A percentile compares a stretch with the other conserved stretches of the same genome.
These are phyloP conservation scores for Himalopsyche phryganea DNA, from an alignment of 1,140 invertebrate species.

Conservation along the genomic window DNA sequence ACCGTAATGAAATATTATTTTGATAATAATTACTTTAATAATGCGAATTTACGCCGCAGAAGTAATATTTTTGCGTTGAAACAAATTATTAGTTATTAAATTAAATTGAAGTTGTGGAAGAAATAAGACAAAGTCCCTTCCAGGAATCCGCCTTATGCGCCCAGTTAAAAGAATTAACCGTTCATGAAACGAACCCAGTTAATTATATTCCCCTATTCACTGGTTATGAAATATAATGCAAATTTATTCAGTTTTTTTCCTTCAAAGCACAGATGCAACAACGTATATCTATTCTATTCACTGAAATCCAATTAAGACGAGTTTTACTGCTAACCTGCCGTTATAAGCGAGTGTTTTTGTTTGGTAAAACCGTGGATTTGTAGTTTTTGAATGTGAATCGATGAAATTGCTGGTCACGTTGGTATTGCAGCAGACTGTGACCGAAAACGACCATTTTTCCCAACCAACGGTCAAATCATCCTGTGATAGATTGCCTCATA, in stretches of 20 bases:
- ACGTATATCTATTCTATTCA: conserved; percentile 22
- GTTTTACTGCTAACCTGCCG: conserved; percentile 16
- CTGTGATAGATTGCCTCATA: not conserved
- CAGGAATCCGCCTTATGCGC: conserved; percentile 12
- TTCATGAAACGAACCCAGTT: conserved; percentile 32
- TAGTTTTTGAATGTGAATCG: conserved; percentile 5
- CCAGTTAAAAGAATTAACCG: conserved; percentile 33
- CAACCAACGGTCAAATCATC: not conserved
- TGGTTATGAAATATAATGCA: conserved; percentile 36
- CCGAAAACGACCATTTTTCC: conserved; percentile 7
- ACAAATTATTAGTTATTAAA: conserved; percentile 17
- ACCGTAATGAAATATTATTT: too few relatives aligned
- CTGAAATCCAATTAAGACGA: conserved; percentile 20
- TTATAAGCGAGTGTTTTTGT: conserved; percentile 13
- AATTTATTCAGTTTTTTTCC: conserved; percentile 34
- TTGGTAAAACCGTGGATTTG: not conserved
- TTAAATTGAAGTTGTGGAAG: conserved; percentile 7
- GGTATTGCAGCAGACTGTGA: conserved; percentile 18
- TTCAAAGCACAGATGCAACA: conserved; percentile 26
- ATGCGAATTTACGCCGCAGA: too few relatives aligned
- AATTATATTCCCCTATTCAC: conserved; percentile 36
- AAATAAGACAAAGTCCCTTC: conserved; percentile 24
- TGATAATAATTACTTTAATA: too few relatives aligned
- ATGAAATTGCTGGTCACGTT: conserved; percentile 2
- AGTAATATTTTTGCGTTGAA: not conserved